phyloP scores from a whole-genome alignment of 2,113 vertebrate species.

The Notechis scutatus region DNA sequence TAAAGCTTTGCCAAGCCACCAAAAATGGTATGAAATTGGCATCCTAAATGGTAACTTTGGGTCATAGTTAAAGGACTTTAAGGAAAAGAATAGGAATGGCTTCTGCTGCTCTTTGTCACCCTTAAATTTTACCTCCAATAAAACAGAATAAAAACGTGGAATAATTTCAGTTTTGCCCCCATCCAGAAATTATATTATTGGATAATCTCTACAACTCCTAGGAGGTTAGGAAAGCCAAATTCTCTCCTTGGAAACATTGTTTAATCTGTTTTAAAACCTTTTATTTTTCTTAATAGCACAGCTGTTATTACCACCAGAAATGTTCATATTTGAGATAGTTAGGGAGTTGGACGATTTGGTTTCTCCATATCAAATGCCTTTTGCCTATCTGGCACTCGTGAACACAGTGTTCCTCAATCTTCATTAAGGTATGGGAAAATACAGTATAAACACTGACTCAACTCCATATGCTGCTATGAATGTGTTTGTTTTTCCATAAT shows the following conservation, averaged over 20 bases:
- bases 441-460: not conserved
- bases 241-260: not conserved
- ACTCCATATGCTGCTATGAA: not conserved
- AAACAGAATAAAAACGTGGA: not conserved
- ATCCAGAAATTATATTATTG: not conserved
- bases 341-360: not conserved
- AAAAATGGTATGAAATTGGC: not conserved
- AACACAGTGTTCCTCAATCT: not conserved
- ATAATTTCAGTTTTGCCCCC: not conserved
- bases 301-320: not conserved
- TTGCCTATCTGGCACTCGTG: not conserved
- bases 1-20: not conserved
- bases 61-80: not conserved
- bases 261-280: not conserved
- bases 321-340: not conserved
- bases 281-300: not conserved
- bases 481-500: not conserved
- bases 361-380: not conserved
- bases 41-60: not conserved
- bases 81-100: not conserved
- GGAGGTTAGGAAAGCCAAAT: not conserved
- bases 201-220: not conserved
- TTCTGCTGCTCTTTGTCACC: not conserved
- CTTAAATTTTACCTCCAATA: not conserved
- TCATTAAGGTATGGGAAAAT: slow-evolving; percentile 2